Conservation (phyloP, 2,113 vertebrate species). For the Spheniscus mendiculus region DNA sequence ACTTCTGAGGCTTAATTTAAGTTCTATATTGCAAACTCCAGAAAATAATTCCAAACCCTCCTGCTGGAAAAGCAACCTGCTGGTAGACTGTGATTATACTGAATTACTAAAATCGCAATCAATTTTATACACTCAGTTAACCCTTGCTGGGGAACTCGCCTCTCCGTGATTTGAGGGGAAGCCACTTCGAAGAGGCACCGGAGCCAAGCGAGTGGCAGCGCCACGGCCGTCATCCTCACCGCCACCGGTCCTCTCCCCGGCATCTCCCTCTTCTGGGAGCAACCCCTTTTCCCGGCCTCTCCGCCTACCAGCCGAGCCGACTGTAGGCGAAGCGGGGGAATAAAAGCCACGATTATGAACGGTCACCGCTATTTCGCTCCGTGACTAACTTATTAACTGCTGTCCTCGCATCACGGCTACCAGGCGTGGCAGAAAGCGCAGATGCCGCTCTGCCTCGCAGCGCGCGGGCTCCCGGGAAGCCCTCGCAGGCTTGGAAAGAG, state of each 20-base stretch:
- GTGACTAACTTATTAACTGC: slow-evolving; percentile 22
- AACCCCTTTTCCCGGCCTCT: neutral
- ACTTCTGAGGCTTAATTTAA: slow-evolving; percentile 91
- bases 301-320: neutral
- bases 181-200: neutral
- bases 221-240: neutral
- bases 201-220: neutral
- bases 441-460: neutral
- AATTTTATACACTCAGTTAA: slow-evolving; percentile 86
- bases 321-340: neutral
- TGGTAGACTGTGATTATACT: slow-evolving; percentile 88
- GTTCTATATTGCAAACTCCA: slow-evolving; percentile 90
- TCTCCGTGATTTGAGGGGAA: neutral
- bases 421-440: neutral
- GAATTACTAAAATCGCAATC: slow-evolving; percentile 87
- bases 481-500: accelerated
- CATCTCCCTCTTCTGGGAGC: neutral
- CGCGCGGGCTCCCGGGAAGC: neutral
- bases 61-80: slow-evolving; percentile 88
- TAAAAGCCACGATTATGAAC: neutral
- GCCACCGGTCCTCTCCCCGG: accelerated
- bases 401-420: neutral
- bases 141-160: slow-evolving; percentile 72
- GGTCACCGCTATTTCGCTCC: neutral
- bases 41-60: slow-evolving; percentile 90